Evolutionary conservation across 2,113 vertebrate species (phyloP).

Genomic region (Psilopsiagon aurifrons): DNA sequence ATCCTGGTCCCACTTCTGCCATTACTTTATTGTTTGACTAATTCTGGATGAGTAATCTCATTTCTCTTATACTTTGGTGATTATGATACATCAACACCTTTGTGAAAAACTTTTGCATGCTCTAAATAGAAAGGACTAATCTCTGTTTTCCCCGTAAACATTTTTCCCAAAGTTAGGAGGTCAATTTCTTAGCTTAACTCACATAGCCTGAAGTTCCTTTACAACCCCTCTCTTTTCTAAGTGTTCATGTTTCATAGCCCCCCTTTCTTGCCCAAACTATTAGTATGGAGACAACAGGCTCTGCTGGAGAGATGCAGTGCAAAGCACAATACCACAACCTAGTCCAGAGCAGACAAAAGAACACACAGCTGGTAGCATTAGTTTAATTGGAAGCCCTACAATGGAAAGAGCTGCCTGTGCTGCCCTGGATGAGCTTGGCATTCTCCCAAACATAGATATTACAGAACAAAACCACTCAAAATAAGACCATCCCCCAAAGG

Average conservation of each 20-base stretch:
- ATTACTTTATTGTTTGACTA: neutral
- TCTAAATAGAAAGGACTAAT: neutral
- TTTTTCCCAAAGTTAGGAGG: neutral
- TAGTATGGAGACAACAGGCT: slow-evolving; percentile 10
- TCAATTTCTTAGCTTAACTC: neutral
- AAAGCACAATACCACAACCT: slow-evolving; percentile 16
- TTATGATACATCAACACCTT: neutral
- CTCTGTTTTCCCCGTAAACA: neutral
- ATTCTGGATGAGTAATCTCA: neutral
- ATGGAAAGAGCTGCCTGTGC: slow-evolving; percentile 40
- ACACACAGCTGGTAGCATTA: slow-evolving; percentile 40
- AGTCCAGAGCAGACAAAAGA: slow-evolving; percentile 33
- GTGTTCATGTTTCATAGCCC: neutral
- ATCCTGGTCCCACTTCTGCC: neutral
- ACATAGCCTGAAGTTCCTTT: neutral
- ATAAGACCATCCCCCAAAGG: neutral
- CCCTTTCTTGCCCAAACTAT: neutral
- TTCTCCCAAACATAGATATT: slow-evolving; percentile 28
- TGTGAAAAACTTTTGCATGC: neutral
- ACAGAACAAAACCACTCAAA: slow-evolving; percentile 25
- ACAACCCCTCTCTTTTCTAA: neutral
- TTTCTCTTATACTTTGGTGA: neutral
- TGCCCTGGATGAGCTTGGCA: slow-evolving; percentile 51
- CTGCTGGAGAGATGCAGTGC: slow-evolving; percentile 1
- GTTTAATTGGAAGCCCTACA: slow-evolving; percentile 41